A percentile compares a stretch with the other conserved stretches of the same genome.
These are phyloP conservation scores for Coluber constrictor DNA, from an alignment of 2,797 vertebrate species.

Conservation along the genomic window DNA sequence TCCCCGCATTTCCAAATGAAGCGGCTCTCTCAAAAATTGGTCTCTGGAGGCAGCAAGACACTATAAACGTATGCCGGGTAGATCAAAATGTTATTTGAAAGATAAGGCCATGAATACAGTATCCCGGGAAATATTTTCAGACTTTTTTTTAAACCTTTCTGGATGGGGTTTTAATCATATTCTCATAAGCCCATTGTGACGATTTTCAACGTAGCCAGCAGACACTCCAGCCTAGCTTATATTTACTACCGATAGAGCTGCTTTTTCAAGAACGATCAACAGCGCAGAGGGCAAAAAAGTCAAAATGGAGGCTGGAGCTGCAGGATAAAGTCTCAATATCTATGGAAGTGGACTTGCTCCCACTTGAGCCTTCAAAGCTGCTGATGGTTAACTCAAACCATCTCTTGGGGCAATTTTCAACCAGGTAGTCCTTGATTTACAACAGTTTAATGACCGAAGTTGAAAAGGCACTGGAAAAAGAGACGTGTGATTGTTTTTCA, in stretches of 20 bases:
- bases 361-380: neutral
- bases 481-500: too few relatives aligned
- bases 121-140: neutral
- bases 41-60: neutral
- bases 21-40: neutral
- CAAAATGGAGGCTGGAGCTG: neutral
- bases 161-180: neutral
- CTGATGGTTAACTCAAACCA: neutral
- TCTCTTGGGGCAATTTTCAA: neutral
- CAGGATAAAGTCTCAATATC: neutral
- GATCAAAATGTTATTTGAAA: neutral
- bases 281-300: neutral
- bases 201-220: neutral
- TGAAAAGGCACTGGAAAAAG: too few relatives aligned
- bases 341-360: neutral
- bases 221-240: neutral
- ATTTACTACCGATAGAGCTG: neutral
- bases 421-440: too few relatives aligned
- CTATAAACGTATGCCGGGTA: neutral
- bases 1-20: neutral
- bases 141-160: neutral
- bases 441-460: too few relatives aligned
- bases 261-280: neutral
- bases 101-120: neutral
- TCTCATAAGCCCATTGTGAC: neutral